Evolutionary conservation across 2,888 invertebrate genomes (phyloP).

Genomic region (Volucella inflata): DNA sequence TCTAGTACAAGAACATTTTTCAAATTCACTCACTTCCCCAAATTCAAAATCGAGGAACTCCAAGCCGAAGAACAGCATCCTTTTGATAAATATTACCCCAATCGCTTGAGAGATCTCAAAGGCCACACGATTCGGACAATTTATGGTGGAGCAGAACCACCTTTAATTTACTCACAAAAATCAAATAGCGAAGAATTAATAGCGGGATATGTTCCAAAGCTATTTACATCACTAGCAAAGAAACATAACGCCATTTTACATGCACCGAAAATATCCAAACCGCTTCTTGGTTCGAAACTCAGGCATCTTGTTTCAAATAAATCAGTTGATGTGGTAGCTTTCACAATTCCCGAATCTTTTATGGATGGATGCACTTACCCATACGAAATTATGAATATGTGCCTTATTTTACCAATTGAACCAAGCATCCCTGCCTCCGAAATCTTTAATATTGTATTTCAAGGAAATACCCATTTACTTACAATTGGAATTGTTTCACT

Average conservation of each 20-base stretch:
- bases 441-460: constrained; percentile 79
- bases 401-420: constrained; percentile 80
- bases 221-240: constrained; percentile 77
- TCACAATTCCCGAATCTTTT: constrained; percentile 76
- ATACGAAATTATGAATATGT: constrained; percentile 78
- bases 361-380: constrained; percentile 78
- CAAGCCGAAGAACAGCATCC: neutral
- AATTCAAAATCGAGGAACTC: constrained; percentile 76
- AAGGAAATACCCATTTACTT: constrained; percentile 77
- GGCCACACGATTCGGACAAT: constrained; percentile 77
- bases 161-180: constrained; percentile 77
- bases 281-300: constrained; percentile 74
- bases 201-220: constrained; percentile 79
- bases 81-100: constrained; percentile 71
- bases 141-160: constrained; percentile 78
- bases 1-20: constrained; percentile 76
- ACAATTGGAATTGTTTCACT: constrained; percentile 76
- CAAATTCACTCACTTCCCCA: constrained; percentile 79
- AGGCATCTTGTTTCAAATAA: constrained; percentile 78
- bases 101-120: constrained; percentile 77
- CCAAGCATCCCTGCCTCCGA: constrained; percentile 78
- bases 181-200: constrained; percentile 67
- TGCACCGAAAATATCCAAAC: constrained; percentile 39
- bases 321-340: constrained; percentile 78
- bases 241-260: constrained; percentile 78